Conservation (phyloP, 2,888 invertebrate genomes). For the Drosophila quasianomalipes region DNA sequence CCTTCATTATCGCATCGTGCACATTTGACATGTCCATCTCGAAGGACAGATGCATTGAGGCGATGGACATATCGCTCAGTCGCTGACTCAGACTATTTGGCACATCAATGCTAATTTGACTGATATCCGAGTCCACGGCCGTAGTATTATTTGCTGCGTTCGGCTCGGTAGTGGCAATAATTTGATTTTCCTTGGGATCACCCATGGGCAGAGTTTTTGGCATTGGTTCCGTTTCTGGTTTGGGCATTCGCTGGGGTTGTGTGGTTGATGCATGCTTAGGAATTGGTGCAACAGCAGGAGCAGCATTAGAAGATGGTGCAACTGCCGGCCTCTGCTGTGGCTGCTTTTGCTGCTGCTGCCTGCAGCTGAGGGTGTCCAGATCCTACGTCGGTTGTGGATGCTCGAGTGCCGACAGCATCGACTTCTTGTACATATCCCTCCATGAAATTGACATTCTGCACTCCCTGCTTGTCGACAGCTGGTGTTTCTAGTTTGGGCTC, state of each 20-base stretch:
- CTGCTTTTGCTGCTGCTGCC: not conserved
- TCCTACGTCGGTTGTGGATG: not conserved
- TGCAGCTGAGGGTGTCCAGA: not conserved
- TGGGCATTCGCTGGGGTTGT: slow-evolving; percentile 21
- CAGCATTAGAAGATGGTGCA: slow-evolving; percentile 9
- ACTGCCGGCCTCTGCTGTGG: not conserved
- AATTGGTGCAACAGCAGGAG: slow-evolving; percentile 26
- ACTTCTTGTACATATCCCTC: slow-evolving; percentile 29
- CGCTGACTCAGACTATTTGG: slow-evolving; percentile 54
- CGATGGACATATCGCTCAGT: slow-evolving; percentile 67
- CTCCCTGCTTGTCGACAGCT: not conserved
- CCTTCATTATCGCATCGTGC: slow-evolving; percentile 59
- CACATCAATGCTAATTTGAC: slow-evolving; percentile 56
- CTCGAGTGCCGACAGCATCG: slow-evolving; percentile 43
- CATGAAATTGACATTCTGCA: slow-evolving; percentile 28
- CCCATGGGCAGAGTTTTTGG: slow-evolving; percentile 23
- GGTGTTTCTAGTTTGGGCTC: not conserved
- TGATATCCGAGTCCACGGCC: slow-evolving; percentile 8
- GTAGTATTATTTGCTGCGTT: not conserved
- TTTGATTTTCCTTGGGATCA: slow-evolving; percentile 40
- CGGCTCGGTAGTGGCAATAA: not conserved
- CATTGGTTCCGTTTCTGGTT: not conserved
- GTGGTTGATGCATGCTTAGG: slow-evolving; percentile 7
- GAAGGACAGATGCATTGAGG: slow-evolving; percentile 79
- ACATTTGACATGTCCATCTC: slow-evolving; percentile 81